Base-by-base conservation (phyloP, 2,797 vertebrate species). In the Acestrorhynchus altus region DNA sequence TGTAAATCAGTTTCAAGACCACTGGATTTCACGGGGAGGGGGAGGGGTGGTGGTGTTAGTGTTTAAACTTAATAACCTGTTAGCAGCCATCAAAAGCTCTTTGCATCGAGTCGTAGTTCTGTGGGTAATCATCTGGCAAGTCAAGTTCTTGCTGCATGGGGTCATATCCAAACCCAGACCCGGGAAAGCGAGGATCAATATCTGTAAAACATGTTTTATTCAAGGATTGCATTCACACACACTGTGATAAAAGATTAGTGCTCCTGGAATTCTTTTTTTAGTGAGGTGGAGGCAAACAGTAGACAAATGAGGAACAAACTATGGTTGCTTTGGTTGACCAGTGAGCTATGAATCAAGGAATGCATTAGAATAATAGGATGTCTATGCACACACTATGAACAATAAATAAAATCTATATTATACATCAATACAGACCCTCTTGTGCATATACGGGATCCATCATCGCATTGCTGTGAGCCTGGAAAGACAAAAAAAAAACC, bases 391-490 rank as follows among this genome's bases (percentile, higher is more conserved):
- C 31, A 35, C 2, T 2, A 6, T 35, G 6, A n/a, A n/a, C n/a
- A 35, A 2, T 2, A 35, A 35, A 35, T 20, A 22, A 1, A 10
- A 60, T 18, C 2, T 15, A 28, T 16, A 26, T 4, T 20, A 35
- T 10, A 31, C 10, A 49, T 9, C 12, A 73, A 59, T 74, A 65
- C 46, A 68, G 79, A 88, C 90, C 93, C 8, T 93, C 93, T 71
- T 39, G 68, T 4, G 26, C 0, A 67, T 87, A 92, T 11, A 47
- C 74, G 44, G 31, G 72, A 0, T 94, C 92, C 86, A 92, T 84
- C 77, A 84, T 56, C 47, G 84, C 4, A 16, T 40, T n/a, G 85
- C 83, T 93, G 75, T 92, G 90, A 67, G 93, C 93, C 94, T 95
- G 84, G 22, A 51, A 82, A 2, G 31, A 35, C 31, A 86, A 67